Evolutionary conservation across 2,888 invertebrate species (phyloP), one percentile per base, ranked within the genome.

Genomic region (Drosophila paranaensis): DNA sequence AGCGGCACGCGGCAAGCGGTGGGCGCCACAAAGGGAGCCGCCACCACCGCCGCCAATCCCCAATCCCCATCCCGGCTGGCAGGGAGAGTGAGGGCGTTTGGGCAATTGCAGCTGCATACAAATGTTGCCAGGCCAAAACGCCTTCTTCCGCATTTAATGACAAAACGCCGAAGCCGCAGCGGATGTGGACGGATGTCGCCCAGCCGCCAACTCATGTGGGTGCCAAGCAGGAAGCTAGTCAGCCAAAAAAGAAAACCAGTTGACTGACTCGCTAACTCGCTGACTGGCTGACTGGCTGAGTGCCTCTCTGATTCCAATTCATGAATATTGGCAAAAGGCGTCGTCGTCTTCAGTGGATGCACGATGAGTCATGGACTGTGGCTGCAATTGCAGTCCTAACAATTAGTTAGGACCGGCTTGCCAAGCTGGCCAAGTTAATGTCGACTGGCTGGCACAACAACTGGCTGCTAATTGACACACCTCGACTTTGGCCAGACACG

Each of bases 11-110:
- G 85, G 83, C 78, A 54, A 27, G 48, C 33, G 69, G 80, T 84
- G 83, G 88, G 88, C 85, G 88, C 86, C 86, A 88, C 88, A 85
- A 85, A 85, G 88, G 33, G 70, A 72, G 74, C 85, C 85, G 85
- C 79, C 82, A 60, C 42, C 14, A 72, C 85, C 88, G 85, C 79
- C 82, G 60, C 42, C 20, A 20, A 20, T 9, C 37, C 37, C 25
- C 64, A 64, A 60, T 30, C 42, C 61, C 65, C 75, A 70, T 85
- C 86, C 82, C 86, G 67, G 58, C 67, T 71, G 81, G 79, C 35
- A 20, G 25, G 37, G 20, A 40, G n/a, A 40, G n/a, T 27, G 60
- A 16, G 30, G 27, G 50, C 20, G 45, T 63, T 48, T 45, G 51
- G 63, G 66, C 60, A 50, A 50, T 50, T 50, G 50, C 50, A 50